Base-by-base conservation (phyloP, 1,140 invertebrate genomes). In the Brachionus rotundiformis region DNA sequence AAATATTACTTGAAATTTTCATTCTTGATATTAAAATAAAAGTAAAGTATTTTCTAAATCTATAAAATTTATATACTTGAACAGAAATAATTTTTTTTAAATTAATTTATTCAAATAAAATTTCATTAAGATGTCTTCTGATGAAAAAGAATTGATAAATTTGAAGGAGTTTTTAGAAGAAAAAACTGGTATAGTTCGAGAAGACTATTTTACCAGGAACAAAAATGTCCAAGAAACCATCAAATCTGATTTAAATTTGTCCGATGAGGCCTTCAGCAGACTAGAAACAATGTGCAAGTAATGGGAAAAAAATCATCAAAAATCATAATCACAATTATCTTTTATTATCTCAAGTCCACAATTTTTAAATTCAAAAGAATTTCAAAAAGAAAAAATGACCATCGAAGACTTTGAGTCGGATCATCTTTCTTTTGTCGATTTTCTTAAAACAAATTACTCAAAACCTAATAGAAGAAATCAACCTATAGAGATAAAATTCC, bases 1-100 rank as follows among this genome's bases (percentile, higher is more conserved):
- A 47, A 73, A 73, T 73, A 73, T 73, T 73, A 73, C 68, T 73
- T 73, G 68, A 44, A 25, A 73, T 11, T 44, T 73, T 73, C 68
- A 73, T 73, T 73, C 25, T 41, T n/a, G n/a, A n/a, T n/a, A n/a
- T n/a, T n/a, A n/a, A n/a, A n/a, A n/a, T n/a, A 19, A 71, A 71
- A 36, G 19, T 36, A 41, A 71, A 36, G 31, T 31, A 36, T 31
- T 36, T 71, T 71, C 6, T 1, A 39, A 39, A 39, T n/a, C n/a
- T n/a, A 39, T 39, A 39, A 1, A 39, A 11, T 39, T 39, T 23
- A 5, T 54, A 19, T 54, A 54, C 47, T 49, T 19, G 23, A 54
- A 8, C 16, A 19, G n/a, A 19, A 19, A 19, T 54, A 16, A 16
- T 16, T 49, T 49, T 54, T 54, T 54, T 19, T 54, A 3, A 54